Percentiles rank a stretch among this genome's conserved stretches.
Conservation (phyloP, 1,140 invertebrate species). For the Bombus ignitus region DNA sequence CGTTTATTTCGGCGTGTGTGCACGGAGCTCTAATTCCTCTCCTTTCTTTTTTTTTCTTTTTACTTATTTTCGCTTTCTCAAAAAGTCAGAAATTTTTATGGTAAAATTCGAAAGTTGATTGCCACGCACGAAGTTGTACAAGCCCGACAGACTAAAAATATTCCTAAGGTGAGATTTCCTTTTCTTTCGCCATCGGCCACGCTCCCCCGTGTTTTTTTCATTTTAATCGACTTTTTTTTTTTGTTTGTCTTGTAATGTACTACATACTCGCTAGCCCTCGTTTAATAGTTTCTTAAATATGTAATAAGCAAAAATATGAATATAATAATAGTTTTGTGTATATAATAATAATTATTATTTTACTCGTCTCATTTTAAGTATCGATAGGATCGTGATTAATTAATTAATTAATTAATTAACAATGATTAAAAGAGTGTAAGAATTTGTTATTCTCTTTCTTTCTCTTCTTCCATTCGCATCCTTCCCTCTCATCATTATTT, state of each 20-base stretch:
- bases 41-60: not conserved
- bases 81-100: slow-evolving; percentile 27
- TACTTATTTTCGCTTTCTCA: slow-evolving; percentile 20
- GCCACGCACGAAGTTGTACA: slow-evolving; percentile 61
- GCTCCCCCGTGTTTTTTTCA: slow-evolving; percentile 15
- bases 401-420: slow-evolving; percentile 80
- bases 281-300: slow-evolving; percentile 79
- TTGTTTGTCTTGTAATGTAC: slow-evolving; percentile 19
- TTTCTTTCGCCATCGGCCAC: slow-evolving; percentile 34
- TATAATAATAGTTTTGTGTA: slow-evolving; percentile 80
- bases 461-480: slow-evolving; percentile 45
- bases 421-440: slow-evolving; percentile 80
- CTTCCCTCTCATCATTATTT: slow-evolving; percentile 35
- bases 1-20: slow-evolving; percentile 38
- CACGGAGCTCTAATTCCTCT: slow-evolving; percentile 28
- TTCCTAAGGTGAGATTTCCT: slow-evolving; percentile 35
- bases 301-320: slow-evolving; percentile 82
- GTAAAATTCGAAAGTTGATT: slow-evolving; percentile 71
- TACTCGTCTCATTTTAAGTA: slow-evolving; percentile 76
- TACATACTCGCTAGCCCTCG: slow-evolving; percentile 74
- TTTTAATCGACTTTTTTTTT: slow-evolving; percentile 38
- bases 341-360: slow-evolving; percentile 77
- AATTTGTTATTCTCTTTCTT: slow-evolving; percentile 64
- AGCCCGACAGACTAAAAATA: slow-evolving; percentile 60
- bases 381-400: slow-evolving; percentile 79